Evolutionary conservation across 2,113 vertebrate genomes (phyloP).

Genomic region (Morone chrysops): DNA sequence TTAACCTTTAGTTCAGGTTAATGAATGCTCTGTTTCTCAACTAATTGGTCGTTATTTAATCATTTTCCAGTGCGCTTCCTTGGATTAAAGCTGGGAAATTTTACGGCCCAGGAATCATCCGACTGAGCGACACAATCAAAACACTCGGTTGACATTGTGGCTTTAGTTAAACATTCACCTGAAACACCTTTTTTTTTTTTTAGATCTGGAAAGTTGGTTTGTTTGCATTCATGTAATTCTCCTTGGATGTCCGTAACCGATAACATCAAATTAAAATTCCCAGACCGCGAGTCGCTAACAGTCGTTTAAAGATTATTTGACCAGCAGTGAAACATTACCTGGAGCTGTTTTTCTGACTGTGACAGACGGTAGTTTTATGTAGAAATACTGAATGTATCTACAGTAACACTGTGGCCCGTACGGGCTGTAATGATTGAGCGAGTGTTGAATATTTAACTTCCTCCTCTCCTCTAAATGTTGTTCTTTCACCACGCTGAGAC

Average conservation of each 20-base stretch:
- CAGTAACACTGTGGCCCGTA: background rate
- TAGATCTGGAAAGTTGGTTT: background rate
- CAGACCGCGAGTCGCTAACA: constrained; percentile 7
- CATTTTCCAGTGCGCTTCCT: background rate
- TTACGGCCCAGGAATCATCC: background rate
- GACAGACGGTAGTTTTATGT: background rate
- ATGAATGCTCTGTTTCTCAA: background rate
- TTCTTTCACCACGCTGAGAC: constrained; percentile 7
- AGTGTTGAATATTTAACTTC: constrained; percentile 60
- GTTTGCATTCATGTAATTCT: constrained; percentile 22
- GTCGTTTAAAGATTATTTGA: background rate
- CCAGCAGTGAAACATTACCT: constrained; percentile 19
- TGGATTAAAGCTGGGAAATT: background rate
- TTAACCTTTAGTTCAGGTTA: background rate
- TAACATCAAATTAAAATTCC: constrained; percentile 30
- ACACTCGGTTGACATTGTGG: background rate
- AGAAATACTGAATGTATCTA: background rate
- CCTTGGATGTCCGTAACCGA: constrained; percentile 11
- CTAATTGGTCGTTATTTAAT: background rate
- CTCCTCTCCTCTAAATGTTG: constrained; percentile 2
- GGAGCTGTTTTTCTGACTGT: background rate
- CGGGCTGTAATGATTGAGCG: constrained; percentile 8
- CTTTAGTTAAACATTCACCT: constrained; percentile 35
- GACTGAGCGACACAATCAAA: background rate
- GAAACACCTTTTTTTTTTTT: background rate